Evolutionary conservation across 2,113 vertebrate species (phyloP).

Genomic region (Athene noctua): DNA sequence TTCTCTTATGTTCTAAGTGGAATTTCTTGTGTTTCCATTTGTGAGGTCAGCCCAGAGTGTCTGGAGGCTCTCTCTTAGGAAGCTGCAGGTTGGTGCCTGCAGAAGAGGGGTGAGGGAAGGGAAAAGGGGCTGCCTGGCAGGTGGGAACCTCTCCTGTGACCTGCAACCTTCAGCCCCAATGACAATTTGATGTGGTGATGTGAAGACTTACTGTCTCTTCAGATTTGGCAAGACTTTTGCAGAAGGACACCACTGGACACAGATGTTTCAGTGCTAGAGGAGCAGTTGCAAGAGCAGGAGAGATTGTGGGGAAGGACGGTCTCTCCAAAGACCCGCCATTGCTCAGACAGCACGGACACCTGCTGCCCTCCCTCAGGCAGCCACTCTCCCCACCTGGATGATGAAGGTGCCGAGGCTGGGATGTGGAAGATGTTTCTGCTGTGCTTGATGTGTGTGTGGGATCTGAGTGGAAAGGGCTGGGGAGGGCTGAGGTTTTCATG

Average conservation of each 20-base stretch:
- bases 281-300: neutral
- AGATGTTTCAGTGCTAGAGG: neutral
- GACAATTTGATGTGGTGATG: neutral
- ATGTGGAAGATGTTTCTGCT: neutral
- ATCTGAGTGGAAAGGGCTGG: neutral
- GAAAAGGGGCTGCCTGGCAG: neutral
- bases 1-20: neutral
- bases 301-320: neutral
- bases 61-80: neutral
- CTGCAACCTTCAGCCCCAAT: fast-evolving
- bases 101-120: neutral
- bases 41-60: neutral
- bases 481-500: neutral
- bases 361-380: neutral
- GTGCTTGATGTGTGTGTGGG: neutral
- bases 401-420: neutral
- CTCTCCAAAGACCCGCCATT: neutral
- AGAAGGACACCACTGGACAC: neutral
- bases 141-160: neutral
- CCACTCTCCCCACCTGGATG: neutral
- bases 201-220: neutral
- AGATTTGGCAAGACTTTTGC: neutral
- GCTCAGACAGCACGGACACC: neutral
- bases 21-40: neutral
- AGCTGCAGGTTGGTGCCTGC: neutral